Evolutionary conservation across 2,113 vertebrate species (phyloP).

Genomic region (Epinephelus fuscoguttatus): DNA sequence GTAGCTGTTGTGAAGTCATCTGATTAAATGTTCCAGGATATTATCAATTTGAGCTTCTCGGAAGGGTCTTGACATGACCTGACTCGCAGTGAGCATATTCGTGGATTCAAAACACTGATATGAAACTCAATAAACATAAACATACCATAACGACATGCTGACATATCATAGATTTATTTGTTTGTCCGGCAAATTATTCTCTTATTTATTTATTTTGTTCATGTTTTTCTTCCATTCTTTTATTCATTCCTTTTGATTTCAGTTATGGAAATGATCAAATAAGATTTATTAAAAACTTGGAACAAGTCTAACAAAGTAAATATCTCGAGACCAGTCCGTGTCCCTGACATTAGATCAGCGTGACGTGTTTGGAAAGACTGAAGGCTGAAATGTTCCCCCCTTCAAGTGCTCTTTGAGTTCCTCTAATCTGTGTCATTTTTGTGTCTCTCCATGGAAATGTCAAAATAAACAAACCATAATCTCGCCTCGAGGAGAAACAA

Average conservation of each 20-base stretch:
- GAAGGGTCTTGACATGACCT: slow-evolving; percentile 26
- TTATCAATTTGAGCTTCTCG: slow-evolving; percentile 25
- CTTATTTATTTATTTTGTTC: neutral
- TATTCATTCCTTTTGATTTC: slow-evolving; percentile 10
- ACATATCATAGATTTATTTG: neutral
- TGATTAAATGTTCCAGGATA: slow-evolving; percentile 38
- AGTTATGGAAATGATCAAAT: slow-evolving; percentile 8
- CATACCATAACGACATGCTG: neutral
- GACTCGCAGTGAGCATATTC: slow-evolving; percentile 19
- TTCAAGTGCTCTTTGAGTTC: slow-evolving; percentile 14
- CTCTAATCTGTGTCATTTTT: slow-evolving; percentile 60
- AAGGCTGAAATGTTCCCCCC: slow-evolving; percentile 37
- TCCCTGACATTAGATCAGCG: slow-evolving; percentile 36
- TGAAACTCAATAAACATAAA: slow-evolving; percentile 2
- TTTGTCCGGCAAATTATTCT: slow-evolving; percentile 3
- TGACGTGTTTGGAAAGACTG: slow-evolving; percentile 48
- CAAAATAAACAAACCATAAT: slow-evolving; percentile 60
- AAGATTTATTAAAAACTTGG: slow-evolving; percentile 10
- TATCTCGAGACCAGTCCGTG: slow-evolving; percentile 21
- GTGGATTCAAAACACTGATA: slow-evolving; percentile 30
- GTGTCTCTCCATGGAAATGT: slow-evolving; percentile 56
- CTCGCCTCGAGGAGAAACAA: slow-evolving; percentile 43
- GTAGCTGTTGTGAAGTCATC: neutral
- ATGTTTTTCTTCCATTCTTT: slow-evolving; percentile 16
- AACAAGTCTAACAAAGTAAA: slow-evolving; percentile 10